phyloP scores from a whole-genome alignment of 2,888 invertebrate species.

The Apocheima hispidaria region DNA sequence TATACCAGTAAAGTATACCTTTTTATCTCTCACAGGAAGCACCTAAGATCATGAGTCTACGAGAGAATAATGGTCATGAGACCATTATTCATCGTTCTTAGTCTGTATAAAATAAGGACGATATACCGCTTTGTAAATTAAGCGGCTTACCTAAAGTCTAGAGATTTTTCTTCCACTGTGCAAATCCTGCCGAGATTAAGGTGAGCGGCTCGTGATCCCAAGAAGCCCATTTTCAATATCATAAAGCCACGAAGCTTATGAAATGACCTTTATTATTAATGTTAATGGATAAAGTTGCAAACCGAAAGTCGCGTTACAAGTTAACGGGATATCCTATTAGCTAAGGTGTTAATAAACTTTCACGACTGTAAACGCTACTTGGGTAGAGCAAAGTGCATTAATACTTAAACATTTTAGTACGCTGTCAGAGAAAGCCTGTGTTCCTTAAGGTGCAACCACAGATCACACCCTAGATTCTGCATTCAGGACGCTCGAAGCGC shows the following conservation, averaged over 20 bases:
- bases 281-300: conserved; percentile 33
- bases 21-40: conserved; percentile 4
- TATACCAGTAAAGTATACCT: not conserved
- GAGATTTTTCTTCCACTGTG: conserved; percentile 24
- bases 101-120: conserved; percentile 14
- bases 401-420: conserved; percentile 3
- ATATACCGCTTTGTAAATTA: conserved; percentile 32
- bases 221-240: conserved; percentile 35
- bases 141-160: conserved; percentile 24
- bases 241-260: conserved; percentile 36
- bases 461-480: no score
- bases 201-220: conserved; percentile 33
- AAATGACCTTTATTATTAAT: conserved; percentile 37
- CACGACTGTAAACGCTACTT: conserved; percentile 4
- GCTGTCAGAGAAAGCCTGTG: not conserved
- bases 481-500: no score
- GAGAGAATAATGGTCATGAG: no score
- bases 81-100: conserved; percentile 5
- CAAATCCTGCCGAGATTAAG: conserved; percentile 36
- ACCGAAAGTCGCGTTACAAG: conserved; percentile 28
- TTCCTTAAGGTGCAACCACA: not conserved
- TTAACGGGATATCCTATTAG: conserved; percentile 25
- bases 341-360: conserved; percentile 25
- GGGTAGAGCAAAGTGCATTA: not conserved
- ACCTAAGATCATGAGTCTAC: no score